Base-by-base conservation (phyloP, 2,797 vertebrate genomes). In the Danio kyathit region DNA sequence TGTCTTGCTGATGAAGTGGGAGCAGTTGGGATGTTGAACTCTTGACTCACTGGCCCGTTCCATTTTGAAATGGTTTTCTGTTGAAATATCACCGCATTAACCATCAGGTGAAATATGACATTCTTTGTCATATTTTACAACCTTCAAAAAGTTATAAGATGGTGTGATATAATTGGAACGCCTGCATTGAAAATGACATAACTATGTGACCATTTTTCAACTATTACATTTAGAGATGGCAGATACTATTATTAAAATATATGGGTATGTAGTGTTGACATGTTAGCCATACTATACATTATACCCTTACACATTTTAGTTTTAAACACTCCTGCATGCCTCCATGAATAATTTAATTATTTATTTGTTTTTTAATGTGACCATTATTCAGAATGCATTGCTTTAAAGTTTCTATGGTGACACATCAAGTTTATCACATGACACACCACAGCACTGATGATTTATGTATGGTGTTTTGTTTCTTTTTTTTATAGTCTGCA, bases 1-100 rank as follows among this genome's bases (percentile, higher is more conserved):
- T 89, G 89, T 90, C 88, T 85, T 63, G 87, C 81, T 80, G 81
- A 89, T 90, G 19, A 86, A 88, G 86, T 78, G 51, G 85, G 59
- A 83, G 51, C 84, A 29, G 85, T 80, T 61, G 14, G 83, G 63
- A 82, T 76, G 57, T 86, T 81, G 66, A 73, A 51, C 83, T 54
- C 48, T 66, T 82, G 83, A 82, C 86, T 79, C 63, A 82, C 73
- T 67, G 16, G 56, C 66, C 76, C 43, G 7, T 65, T 80, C 67
- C 51, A 73, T 82, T 57, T 60, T 10, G 51, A 72, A 56, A 75
- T 83, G 80, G 73, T 81, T 86, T 84, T 72, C 52, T 77, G 16
- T 86, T 57, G 69, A 85, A 70, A 78, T 43, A 70, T 7, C 73
- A 69, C 46, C 49, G 64, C 44, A 51, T 61, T 67, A 77, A 67